A percentile compares a stretch with the other conserved stretches of the same genome.
Evolutionary conservation across 2,888 invertebrate species (phyloP).

Genomic region (Capitulum mitella): DNA sequence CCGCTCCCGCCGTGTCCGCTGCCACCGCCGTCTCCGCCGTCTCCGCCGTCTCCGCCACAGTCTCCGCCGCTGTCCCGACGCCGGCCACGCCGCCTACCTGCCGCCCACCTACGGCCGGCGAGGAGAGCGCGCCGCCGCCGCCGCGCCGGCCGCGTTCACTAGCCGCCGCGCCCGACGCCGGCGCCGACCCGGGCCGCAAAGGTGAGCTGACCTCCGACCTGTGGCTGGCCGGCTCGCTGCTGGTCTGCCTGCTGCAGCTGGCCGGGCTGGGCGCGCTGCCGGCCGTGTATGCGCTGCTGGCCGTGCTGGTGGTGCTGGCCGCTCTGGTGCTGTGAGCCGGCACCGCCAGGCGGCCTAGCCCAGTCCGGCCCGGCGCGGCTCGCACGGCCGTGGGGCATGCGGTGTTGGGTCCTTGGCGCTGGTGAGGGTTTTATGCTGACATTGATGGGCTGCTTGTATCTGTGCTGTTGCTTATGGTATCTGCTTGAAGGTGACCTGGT

Average conservation of each 20-base stretch:
- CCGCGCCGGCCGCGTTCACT: neutral
- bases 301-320: slow-evolving; percentile 46
- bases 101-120: neutral
- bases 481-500: too few species aligned
- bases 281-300: slow-evolving; percentile 64
- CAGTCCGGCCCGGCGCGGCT: neutral
- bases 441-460: too few species aligned
- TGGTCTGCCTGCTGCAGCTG: slow-evolving; percentile 47
- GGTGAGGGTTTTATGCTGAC: too few species aligned
- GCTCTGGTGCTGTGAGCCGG: slow-evolving; percentile 31
- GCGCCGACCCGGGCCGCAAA: neutral
- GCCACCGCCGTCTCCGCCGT: too few species aligned
- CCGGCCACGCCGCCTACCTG: too few species aligned
- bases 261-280: slow-evolving; percentile 66
- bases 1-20: too few species aligned
- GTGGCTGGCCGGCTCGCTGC: slow-evolving; percentile 32
- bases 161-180: neutral
- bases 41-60: too few species aligned
- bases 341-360: neutral
- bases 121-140: too few species aligned
- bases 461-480: too few species aligned
- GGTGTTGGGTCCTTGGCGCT: neutral
- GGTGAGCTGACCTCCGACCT: slow-evolving; percentile 19
- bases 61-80: neutral
- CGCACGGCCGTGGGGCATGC: neutral